Base-by-base conservation (phyloP, 92 coral and sea anemone genomes). In the Bergia sp. region DNA sequence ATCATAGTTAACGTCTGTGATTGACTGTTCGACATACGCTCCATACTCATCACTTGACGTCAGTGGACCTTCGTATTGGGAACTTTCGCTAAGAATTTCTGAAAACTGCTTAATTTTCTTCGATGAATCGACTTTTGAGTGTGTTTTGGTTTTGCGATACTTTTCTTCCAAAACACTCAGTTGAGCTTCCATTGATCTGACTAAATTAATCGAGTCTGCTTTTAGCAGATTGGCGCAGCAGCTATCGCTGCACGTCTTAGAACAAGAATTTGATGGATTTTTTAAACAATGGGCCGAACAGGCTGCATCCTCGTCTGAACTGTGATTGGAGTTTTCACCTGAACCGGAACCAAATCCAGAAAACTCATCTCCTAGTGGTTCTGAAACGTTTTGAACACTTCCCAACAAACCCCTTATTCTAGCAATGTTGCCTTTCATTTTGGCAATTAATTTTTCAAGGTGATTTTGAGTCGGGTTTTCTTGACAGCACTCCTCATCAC, bases 401-500 rank as follows among this genome's bases (percentile, higher is more conserved):
- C 79, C 87, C 55, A 84, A 40, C 42, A 84, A 37, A 37, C 78
- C 79, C 39, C 43, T 84, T 45, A 84, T 23, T 21, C 55, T 72
- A 84, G 67, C 87, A 84, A 84, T 84, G 18, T 84, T 84, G 29
- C 3, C 79, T 50, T 84, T 84, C 87, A 84, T 84, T 37, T 72
- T 72, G n/a, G 9, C 23, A 36, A 84, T 84, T 8, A 84, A 36
- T 37, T 67, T 47, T 50, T 84, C 79, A 6, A 84, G 77, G 44
- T 84, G 87, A 18, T 45, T 36, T 69, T 7, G 39, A 1, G 79
- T 44, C 20, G 78, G 79, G 2, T 76, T 44, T 12, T 47, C 12
- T 18, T 84, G 87, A 40, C 87, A 84, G 57, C 87, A 84, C 16
- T 84, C 87, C 23, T 84, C 87, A 18, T 84, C 87, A 36, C 87